Conservation (phyloP, 2,888 invertebrate species). For the Uloborus plumipes region DNA sequence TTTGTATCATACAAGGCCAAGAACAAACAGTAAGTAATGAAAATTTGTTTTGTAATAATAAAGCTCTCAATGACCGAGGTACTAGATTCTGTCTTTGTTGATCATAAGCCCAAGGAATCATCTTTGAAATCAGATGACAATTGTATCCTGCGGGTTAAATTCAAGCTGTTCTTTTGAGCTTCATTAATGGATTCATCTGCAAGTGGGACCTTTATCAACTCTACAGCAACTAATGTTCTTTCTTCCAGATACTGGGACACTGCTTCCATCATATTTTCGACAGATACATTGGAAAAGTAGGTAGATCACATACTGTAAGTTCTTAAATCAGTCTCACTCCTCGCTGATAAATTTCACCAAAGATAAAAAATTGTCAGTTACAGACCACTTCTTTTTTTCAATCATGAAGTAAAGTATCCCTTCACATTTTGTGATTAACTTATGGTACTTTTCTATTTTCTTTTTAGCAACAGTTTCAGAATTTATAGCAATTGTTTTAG, state of each 20-base stretch:
- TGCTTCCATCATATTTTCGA: background rate
- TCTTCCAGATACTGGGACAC: background rate
- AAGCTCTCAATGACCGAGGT: too few relatives aligned
- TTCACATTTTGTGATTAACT: background rate
- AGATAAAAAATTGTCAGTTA: background rate
- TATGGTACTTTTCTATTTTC: background rate
- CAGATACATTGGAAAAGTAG: background rate
- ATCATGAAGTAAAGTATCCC: background rate
- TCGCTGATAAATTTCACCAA: background rate
- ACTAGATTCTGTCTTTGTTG: too few relatives aligned
- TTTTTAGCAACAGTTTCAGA: background rate
- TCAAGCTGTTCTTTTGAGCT: too few relatives aligned
- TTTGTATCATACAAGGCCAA: background rate
- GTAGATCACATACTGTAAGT: background rate
- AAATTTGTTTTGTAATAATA: too few relatives aligned
- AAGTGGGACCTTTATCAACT: too few relatives aligned
- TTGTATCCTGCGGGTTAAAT: too few relatives aligned
- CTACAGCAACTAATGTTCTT: background rate
- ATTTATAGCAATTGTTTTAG: too few relatives aligned
- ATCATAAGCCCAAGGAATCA: too few relatives aligned
- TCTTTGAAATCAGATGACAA: too few relatives aligned
- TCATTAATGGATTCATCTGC: too few relatives aligned
- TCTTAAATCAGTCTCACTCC: background rate
- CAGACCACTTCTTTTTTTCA: background rate
- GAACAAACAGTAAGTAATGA: too few relatives aligned